A percentile compares a stretch with the other conserved stretches of the same genome.
These are phyloP conservation scores for Microctenopoma stevenorrisi DNA, from an alignment of 2,797 vertebrate genomes.

Conservation along the genomic window DNA sequence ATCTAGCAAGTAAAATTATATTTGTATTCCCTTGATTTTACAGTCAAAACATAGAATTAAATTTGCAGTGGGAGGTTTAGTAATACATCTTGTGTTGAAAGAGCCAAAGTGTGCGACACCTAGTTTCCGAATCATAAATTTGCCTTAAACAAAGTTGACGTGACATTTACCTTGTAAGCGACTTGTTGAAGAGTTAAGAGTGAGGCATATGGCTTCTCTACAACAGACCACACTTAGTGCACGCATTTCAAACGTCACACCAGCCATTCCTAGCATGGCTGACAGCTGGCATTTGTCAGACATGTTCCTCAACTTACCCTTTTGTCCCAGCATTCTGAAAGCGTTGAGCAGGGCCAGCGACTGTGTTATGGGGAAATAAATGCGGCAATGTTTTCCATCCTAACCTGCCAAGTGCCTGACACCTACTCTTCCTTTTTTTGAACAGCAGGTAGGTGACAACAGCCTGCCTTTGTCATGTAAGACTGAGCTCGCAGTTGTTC, in stretches of 20 bases:
- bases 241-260: constrained; percentile 49
- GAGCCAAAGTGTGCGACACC: not conserved
- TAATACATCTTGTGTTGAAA: not conserved
- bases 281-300: constrained; percentile 79
- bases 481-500: constrained; percentile 74
- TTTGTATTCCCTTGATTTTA: constrained; percentile 36
- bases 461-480: constrained; percentile 80
- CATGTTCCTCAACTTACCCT: constrained; percentile 66
- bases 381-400: constrained; percentile 73
- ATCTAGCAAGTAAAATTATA: constrained; percentile 38
- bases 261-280: constrained; percentile 38
- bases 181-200: constrained; percentile 33
- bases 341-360: constrained; percentile 65
- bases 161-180: constrained; percentile 30
- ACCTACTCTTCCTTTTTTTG: constrained; percentile 70
- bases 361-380: constrained; percentile 76
- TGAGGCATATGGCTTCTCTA: constrained; percentile 33
- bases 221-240: constrained; percentile 21
- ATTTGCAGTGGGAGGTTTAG: constrained; percentile 10
- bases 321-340: constrained; percentile 49
- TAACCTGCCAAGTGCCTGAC: constrained; percentile 78
- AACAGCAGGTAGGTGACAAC: constrained; percentile 81
- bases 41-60: constrained; percentile 18
- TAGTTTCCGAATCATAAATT: not conserved
- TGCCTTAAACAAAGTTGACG: not conserved